A percentile compares a stretch with the other conserved stretches of the same genome.
Conservation (phyloP, 2,797 vertebrate genomes). For the Anabas testudineus region DNA sequence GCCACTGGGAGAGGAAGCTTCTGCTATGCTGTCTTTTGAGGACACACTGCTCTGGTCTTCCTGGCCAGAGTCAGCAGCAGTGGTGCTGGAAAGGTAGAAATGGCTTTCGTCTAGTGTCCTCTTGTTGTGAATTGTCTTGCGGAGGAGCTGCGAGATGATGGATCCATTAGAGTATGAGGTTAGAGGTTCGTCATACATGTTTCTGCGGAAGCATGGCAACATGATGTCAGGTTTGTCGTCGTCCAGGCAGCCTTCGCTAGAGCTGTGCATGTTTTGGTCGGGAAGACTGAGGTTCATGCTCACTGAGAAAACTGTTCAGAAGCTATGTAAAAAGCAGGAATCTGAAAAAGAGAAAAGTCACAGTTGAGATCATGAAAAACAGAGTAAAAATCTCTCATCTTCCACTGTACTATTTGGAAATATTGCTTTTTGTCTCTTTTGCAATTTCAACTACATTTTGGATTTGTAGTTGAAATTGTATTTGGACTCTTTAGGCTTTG, state of each 20-base stretch:
- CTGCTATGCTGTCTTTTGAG: conserved; percentile 77
- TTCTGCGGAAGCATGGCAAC: conserved; percentile 83
- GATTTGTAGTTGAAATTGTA: not conserved
- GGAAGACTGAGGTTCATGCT: conserved; percentile 85
- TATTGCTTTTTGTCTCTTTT: not conserved
- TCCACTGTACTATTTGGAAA: not conserved
- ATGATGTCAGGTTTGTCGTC: conserved; percentile 79
- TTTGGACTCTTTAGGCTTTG: no score
- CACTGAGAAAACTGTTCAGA: not conserved
- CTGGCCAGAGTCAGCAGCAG: conserved; percentile 73
- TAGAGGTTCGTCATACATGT: conserved; percentile 79
- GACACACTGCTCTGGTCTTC: conserved; percentile 77
- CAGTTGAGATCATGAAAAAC: conserved; percentile 4
- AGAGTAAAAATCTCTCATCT: not conserved
- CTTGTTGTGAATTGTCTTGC: conserved; percentile 81
- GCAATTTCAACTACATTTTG: not conserved
- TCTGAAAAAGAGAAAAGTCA: conserved; percentile 58
- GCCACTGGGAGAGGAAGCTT: conserved; percentile 70
- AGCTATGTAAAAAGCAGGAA: conserved; percentile 34
- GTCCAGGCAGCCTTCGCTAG: conserved; percentile 75
- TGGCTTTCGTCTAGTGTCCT: conserved; percentile 77
- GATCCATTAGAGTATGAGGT: conserved; percentile 76
- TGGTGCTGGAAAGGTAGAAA: conserved; percentile 78
- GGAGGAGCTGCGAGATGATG: conserved; percentile 87
- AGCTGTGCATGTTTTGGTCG: conserved; percentile 78